Base-by-base conservation (phyloP, 2,888 invertebrate genomes). In the Luperina nickerlii region DNA sequence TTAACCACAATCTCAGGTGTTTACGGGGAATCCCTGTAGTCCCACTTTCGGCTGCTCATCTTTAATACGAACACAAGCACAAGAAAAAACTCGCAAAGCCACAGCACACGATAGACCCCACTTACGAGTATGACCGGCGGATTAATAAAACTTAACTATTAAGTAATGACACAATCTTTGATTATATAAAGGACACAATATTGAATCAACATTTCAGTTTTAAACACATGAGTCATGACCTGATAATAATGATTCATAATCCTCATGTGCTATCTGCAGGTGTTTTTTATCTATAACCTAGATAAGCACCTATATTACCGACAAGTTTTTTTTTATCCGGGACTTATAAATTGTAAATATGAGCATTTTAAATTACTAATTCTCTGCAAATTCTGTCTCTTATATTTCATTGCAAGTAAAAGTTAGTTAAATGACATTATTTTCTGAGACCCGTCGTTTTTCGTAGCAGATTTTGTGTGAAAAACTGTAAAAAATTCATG, bases 261-360 rank as follows among this genome's bases (percentile, higher is more conserved):
- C 69, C 51, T 62, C 80, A 32, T 60, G 27, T 51, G 18, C 24
- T 78, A 80, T 78, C 57, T 79, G 66, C 24, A 78, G 45, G 24
- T 78, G 79, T 27, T 15, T 32, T 32, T 32, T 60, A 60, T 38
- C 20, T 48, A 7, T 45, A 70, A 32, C 15, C 42, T 24, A 18
- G 51, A 63, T 80, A 67, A 48, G 32, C 38, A 45, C 38, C 24
- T 51, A n/a, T 4, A 24, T 32, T n/a, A 42, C 13, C 48, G 32
- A 32, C 15, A 62, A 13, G 7, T n/a, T n/a, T n/a, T n/a, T n/a
- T n/a, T n/a, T n/a, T n/a, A n/a, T n/a, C n/a, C 42, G 45, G 45
- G 57, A 76, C 75, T 45, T 24, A 74, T 51, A 18, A 18, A n/a
- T 72, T 13, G 20, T 32, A 15, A 20, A 73, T 24, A 65, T 51